Base-by-base conservation (phyloP, 2,797 vertebrate species). In the Balearica regulorum region DNA sequence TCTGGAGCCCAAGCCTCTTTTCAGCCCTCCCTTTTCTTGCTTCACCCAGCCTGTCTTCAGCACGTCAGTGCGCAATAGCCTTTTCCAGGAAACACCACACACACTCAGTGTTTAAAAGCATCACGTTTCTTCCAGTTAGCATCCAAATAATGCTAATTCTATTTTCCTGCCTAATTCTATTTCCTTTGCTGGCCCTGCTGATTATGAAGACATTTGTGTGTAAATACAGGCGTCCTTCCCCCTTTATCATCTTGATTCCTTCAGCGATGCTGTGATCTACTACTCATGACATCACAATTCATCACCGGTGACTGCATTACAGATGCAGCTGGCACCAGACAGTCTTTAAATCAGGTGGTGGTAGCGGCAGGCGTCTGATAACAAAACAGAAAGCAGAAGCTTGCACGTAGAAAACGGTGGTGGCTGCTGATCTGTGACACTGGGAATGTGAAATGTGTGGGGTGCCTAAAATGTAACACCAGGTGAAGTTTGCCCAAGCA, bases 81-180 rank as follows among this genome's bases (percentile, higher is more conserved):
- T 84, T 97, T 96, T 68, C 62, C 35, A 65, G 48, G 83, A 92
- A 96, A 62, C n/a, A 16, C 21, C 13, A 39, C 39, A 54, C 3
- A 28, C 61, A 57, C 64, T 85, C 26, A 1, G 18, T 49, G 22
- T 89, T 96, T 94, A 57, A 86, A 85, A 94, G 79, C 79, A 51
- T 64, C 61, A 43, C 3, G 6, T 87, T 94, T 92, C 65, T 96
- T 93, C 58, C 49, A 87, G 26, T 78, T 88, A 90, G 22, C 22
- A 51, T 69, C 71, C 9, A 78, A 64, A 49, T 85, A 89, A 89
- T 18, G 5, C 65, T 95, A 87, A 41, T 66, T 93, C 35, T 92
- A n/a, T 95, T 94, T 94, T 66, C 53, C 70, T 46, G 5, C 14
- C 58, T 96, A 91, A 62, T 69, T 93, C 75, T 89, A 19, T 96